phyloP scores from a whole-genome alignment of 2,797 vertebrate species.

The Tenualosa ilisha region DNA sequence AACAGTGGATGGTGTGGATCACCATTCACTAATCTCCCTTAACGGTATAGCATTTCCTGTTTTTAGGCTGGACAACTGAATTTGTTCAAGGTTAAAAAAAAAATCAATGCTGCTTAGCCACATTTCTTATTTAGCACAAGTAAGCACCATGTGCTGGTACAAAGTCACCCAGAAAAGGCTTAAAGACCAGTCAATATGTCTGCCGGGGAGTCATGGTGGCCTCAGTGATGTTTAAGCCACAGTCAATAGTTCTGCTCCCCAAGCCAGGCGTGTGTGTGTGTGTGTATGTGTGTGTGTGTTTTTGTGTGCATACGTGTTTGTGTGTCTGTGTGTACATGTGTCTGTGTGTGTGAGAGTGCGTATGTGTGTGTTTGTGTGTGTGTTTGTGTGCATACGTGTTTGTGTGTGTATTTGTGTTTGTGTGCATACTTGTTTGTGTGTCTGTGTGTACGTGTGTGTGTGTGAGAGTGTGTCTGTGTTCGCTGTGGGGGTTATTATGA shows the following conservation, averaged over 20 bases:
- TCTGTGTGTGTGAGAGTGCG: neutral
- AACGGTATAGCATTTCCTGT: neutral
- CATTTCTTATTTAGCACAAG: slow-evolving; percentile 9
- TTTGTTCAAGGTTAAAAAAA: neutral
- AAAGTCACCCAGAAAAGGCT: slow-evolving; percentile 22
- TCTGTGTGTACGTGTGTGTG: neutral
- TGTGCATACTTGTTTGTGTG: neutral
- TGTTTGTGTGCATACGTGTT: too few species aligned
- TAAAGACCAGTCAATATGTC: slow-evolving; percentile 10
- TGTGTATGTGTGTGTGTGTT: too few species aligned
- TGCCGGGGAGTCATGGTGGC: neutral
- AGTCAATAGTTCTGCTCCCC: slow-evolving; percentile 13
- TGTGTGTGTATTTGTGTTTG: neutral
- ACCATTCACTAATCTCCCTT: neutral
- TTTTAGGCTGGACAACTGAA: neutral
- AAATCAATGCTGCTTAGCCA: neutral
- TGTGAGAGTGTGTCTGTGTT: neutral
- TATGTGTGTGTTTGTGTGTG: neutral
- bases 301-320: neutral
- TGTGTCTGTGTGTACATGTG: neutral
- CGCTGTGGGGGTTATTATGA: neutral
- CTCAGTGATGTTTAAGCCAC: slow-evolving; percentile 2
- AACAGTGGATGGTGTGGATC: neutral
- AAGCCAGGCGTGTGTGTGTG: slow-evolving; percentile 36
- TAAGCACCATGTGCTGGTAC: slow-evolving; percentile 7